Percentiles rank a stretch among this genome's conserved stretches.
Conservation (phyloP, 2,797 vertebrate species). For the Malacoraja senta region DNA sequence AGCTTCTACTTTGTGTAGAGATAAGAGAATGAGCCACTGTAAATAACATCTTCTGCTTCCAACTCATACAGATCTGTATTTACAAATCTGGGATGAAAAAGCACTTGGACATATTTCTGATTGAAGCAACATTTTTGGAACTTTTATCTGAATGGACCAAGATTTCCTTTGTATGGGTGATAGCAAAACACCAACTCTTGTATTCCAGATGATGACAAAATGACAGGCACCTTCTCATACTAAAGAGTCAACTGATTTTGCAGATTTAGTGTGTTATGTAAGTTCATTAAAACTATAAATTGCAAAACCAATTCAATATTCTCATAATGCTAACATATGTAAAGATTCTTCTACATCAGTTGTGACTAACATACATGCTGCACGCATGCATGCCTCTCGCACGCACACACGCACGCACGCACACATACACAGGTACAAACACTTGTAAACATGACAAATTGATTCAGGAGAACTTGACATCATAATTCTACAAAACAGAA, state of each 20-base stretch:
- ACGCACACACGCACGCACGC: not conserved
- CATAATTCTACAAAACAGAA: conserved; percentile 36
- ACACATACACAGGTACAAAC: not conserved
- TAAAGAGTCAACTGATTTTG: conserved; percentile 22
- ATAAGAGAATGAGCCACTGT: conserved; percentile 22
- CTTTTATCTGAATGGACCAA: conserved; percentile 5
- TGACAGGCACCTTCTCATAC: conserved; percentile 3
- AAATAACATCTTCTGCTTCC: not conserved
- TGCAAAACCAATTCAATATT: conserved; percentile 28
- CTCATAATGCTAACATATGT: not conserved
- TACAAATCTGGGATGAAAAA: conserved; percentile 29
- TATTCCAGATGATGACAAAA: conserved; percentile 18
- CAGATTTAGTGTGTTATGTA: not conserved
- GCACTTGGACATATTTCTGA: conserved; percentile 21
- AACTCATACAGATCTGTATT: conserved; percentile 16
- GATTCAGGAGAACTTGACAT: conserved; percentile 34
- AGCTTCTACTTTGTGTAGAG: conserved; percentile 23
- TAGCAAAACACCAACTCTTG: not conserved
- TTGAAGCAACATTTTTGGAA: conserved; percentile 9
- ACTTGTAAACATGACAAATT: conserved; percentile 30
- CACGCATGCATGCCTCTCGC: not conserved
- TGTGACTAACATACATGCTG: not conserved
- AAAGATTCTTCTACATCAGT: not conserved
- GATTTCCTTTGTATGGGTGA: conserved; percentile 13
- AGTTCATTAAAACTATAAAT: not conserved